Percentiles rank a stretch among this genome's conserved stretches.
phyloP scores from a whole-genome alignment of 2,113 vertebrate genomes.

The Cinclus mexicanus region DNA sequence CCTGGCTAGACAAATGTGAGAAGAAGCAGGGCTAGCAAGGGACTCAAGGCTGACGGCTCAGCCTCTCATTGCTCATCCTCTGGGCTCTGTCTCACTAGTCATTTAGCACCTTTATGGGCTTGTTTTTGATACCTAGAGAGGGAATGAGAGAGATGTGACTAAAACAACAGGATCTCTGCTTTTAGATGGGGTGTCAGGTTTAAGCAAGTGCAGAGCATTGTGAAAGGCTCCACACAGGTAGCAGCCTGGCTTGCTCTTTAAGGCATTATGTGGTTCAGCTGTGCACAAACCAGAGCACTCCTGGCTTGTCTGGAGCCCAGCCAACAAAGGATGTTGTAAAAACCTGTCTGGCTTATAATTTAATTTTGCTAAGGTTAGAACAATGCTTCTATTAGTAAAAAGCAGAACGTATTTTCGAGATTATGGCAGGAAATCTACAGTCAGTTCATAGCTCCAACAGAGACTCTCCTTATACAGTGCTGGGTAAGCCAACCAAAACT shows the following conservation, averaged over 20 bases:
- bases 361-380: background rate
- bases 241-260: background rate
- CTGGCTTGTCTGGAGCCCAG: background rate
- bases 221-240: background rate
- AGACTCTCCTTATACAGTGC: background rate
- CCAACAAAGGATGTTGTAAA: background rate
- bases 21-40: background rate
- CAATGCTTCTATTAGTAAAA: background rate
- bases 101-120: background rate
- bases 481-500: background rate
- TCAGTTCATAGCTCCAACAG: background rate
- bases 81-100: background rate
- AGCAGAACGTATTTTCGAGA: background rate
- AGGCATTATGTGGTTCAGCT: background rate
- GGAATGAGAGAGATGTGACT: background rate
- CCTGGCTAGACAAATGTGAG: background rate
- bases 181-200: background rate
- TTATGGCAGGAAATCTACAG: slow-evolving; percentile 2
- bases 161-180: background rate
- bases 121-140: background rate
- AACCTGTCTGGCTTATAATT: background rate
- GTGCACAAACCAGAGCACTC: background rate
- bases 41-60: background rate
- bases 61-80: background rate
- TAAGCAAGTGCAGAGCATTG: background rate